Evolutionary conservation across 2,797 vertebrate genomes (phyloP), one percentile per base, ranked within the genome.

Genomic region (Parotocinclus haroldoi): DNA sequence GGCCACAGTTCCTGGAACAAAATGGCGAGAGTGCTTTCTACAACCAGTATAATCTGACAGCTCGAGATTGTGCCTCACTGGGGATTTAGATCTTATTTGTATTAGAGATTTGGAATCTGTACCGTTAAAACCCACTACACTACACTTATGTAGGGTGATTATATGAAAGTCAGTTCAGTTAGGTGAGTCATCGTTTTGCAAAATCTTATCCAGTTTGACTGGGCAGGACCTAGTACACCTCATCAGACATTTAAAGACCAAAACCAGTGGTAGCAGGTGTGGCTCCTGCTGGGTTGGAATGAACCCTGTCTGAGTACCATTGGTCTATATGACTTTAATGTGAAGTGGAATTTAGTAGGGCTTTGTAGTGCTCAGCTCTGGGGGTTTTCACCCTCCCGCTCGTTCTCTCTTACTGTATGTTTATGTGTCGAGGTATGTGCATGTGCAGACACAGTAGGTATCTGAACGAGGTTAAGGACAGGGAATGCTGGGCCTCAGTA

Each of bases 401-500:
- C 46, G 38, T 10, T 40, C 19, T 59, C 36, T 44, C 17, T 16
- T 3, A 37, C 44, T 56, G 38, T 58, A 13, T 71, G 59, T 65
- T 63, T 58, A 19, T 57, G 68, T 55, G 52, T 55, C 42, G 54
- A 58, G 39, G 13, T 58, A 46, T 67, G 68, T 66, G 45, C 54
- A 61, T 58, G 57, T 74, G 66, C 58, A 54, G 66, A 59, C 66
- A 69, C 55, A 45, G 61, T 51, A 39, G 42, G 58, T 61, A 39
- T 61, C 58, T 66, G 40, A 56, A 52, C 74, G 78, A 77, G 83
- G 83, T 80, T 74, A 68, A 71, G 66, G 61, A 71, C 74, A 73
- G 58, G 79, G 76, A 81, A 68, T 74, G 63, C 68, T 78, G 86
- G 87, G 88, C 86, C 87, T 85, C 89, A 84, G 79, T 76, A 69